These are phyloP conservation scores for Pocota personata DNA, from an alignment of 2,888 invertebrate genomes.

Conservation along the genomic window DNA sequence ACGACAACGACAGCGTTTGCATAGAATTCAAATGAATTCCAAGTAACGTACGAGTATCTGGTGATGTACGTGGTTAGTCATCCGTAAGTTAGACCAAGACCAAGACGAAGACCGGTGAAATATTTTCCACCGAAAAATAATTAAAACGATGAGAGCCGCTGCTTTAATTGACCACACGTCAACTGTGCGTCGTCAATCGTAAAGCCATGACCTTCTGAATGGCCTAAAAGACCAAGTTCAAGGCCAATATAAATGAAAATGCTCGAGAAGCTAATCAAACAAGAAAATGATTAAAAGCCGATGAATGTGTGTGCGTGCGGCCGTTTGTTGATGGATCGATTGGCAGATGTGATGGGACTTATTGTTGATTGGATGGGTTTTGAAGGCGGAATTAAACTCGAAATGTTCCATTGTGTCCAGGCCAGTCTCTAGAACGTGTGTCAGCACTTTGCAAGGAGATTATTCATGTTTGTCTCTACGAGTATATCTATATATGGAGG, in stretches of 20 bases:
- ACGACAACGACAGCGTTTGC: conserved; percentile 14
- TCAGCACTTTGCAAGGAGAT: conserved; percentile 37
- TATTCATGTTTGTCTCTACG: conserved; percentile 26
- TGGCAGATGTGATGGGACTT: conserved; percentile 46
- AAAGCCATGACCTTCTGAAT: conserved; percentile 30
- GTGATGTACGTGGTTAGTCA: conserved; percentile 39
- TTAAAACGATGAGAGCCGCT: conserved; percentile 26
- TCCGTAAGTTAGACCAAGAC: conserved; percentile 10
- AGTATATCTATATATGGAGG: neutral
- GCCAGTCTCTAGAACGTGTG: conserved; percentile 40
- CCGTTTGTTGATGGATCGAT: conserved; percentile 47
- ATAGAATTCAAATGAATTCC: conserved; percentile 60
- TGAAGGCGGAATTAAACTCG: too few species aligned
- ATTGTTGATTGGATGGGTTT: conserved; percentile 35
- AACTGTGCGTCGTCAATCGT: conserved; percentile 10
- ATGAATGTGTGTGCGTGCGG: neutral
- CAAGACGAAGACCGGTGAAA: neutral
- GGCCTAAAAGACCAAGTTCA: conserved; percentile 51
- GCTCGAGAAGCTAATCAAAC: neutral
- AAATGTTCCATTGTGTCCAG: conserved; percentile 15
- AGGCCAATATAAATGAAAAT: conserved; percentile 36
- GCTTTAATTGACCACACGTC: conserved; percentile 25
- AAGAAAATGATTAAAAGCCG: neutral
- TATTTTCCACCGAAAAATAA: conserved; percentile 49
- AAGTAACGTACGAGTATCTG: conserved; percentile 38